Evolutionary conservation across 1,140 invertebrate genomes (phyloP).

Genomic region (Bombus picipes): DNA sequence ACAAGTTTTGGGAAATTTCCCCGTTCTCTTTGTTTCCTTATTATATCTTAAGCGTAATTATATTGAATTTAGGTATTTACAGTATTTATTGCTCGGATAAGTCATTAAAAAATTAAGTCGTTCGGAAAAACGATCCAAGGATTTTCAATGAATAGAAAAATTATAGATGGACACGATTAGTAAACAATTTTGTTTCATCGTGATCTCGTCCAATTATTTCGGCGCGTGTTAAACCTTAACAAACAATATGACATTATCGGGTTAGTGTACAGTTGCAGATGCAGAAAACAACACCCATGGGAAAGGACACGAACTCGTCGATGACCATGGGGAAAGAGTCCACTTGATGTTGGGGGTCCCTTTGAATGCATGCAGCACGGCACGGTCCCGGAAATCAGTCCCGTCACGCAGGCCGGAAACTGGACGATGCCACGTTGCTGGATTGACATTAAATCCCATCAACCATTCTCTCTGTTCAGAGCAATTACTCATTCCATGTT

Average conservation of each 20-base stretch:
- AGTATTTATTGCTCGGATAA: no score
- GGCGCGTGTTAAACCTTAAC: background rate
- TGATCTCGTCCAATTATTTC: background rate
- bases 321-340: conserved; percentile 51
- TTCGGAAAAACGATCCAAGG: background rate
- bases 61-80: no score
- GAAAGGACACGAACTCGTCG: conserved; percentile 48
- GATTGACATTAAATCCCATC: conserved; percentile 56
- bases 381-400: conserved; percentile 58
- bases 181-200: background rate
- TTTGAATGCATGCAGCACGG: conserved; percentile 52
- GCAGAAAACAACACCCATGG: conserved; percentile 57
- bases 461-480: conserved; percentile 14
- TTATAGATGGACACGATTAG: background rate
- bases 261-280: conserved; percentile 43
- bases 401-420: conserved; percentile 64
- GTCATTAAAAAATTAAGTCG: background rate
- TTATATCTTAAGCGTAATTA: no score
- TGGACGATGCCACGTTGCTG: conserved; percentile 41
- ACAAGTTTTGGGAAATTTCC: no score
- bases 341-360: conserved; percentile 54
- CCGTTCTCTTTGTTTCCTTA: no score
- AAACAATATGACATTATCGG: conserved; percentile 2
- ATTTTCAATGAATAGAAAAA: background rate
- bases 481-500: background rate